Base-by-base conservation (phyloP, 2,797 vertebrate species). In the Oreochromis mossambicus region DNA sequence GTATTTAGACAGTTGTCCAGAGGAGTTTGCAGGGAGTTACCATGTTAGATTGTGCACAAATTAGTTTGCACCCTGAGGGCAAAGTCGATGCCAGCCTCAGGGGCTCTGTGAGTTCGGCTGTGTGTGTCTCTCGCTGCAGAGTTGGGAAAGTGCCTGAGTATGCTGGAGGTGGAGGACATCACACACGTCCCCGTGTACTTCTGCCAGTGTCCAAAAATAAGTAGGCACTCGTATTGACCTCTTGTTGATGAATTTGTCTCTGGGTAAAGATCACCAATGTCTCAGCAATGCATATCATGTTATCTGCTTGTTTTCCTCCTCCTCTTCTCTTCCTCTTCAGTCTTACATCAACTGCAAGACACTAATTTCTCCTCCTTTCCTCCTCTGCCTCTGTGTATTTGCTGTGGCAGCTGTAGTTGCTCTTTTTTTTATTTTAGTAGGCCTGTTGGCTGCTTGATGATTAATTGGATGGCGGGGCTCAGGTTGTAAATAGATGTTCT, bases 401-500 rank as follows among this genome's bases (percentile, higher is more conserved):
- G 77, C 80, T 55, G 79, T 80, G 81, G 84, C 90, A 92, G 90
- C 84, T 90, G 86, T 55, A 81, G 79, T 86, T 88, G 80, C 85
- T 91, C 87, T 86, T 86, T 91, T 92, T 91, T 89, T 89, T 87
- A 82, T 88, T 92, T 92, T 84, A 87, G 88, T 63, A 15, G 66
- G 54, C 84, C 91, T 84, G 86, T 87, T 87, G 82, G 87, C 92
- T 79, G 86, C 88, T 82, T 50, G 81, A 77, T 92, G 90, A 91
- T 92, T 93, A 91, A 93, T 92, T 91, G 88, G 91, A 86, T 11
- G 24, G 84, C 4, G 7, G 86, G 80, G 86, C 91, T 93, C 81
- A 78, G 91, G 91, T 91, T 93, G 89, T 90, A 94, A 94, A 95
- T 95, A 94, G 92, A 91, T 88, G 91, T 91, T 92, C 91, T 92